Evolutionary conservation across 2,113 vertebrate species (phyloP).

Genomic region (Hipposideros armiger): DNA sequence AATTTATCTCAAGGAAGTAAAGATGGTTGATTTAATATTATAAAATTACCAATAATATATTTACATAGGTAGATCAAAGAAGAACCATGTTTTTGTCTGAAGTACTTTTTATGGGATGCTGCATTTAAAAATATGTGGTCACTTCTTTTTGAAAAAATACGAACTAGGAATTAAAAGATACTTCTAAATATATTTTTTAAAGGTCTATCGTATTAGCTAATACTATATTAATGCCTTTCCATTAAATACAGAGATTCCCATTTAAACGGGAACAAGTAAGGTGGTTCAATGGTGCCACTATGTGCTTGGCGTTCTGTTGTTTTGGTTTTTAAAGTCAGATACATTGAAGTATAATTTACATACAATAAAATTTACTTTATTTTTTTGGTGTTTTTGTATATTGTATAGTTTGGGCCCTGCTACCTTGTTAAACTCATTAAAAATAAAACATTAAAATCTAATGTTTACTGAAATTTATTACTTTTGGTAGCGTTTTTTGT

Average conservation of each 20-base stretch:
- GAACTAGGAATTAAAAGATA: neutral
- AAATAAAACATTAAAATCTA: neutral
- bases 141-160: neutral
- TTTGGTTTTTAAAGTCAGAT: slow-evolving; percentile 15
- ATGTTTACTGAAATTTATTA: neutral
- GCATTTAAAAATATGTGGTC: neutral
- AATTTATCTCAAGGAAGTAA: neutral
- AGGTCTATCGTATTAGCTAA: neutral
- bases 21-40: neutral
- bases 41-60: neutral
- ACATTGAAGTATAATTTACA: neutral
- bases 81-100: neutral
- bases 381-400: neutral
- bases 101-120: neutral
- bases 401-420: neutral
- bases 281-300: neutral
- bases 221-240: neutral
- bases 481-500: neutral
- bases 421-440: neutral
- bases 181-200: neutral
- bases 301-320: neutral
- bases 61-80: neutral
- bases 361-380: neutral
- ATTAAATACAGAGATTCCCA: neutral
- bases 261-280: neutral